Evolutionary conservation across 2,113 vertebrate genomes (phyloP).

Genomic region (Formicarius rufipectus): DNA sequence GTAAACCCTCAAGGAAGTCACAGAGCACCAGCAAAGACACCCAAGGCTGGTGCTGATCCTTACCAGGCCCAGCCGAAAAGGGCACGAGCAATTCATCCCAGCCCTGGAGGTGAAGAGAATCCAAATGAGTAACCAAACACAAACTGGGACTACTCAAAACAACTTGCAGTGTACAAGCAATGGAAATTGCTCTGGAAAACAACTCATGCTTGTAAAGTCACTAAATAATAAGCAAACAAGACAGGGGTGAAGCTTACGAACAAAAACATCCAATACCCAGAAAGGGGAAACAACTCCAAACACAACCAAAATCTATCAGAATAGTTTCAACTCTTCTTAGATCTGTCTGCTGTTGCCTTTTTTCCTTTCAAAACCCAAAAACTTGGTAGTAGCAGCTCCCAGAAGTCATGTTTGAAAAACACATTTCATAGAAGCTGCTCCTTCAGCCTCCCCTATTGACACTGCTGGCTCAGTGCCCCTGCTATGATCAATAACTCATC

Average conservation of each 20-base stretch:
- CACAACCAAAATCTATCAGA: not conserved
- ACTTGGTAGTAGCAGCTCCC: not conserved
- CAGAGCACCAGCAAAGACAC: not conserved
- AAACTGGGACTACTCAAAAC: not conserved
- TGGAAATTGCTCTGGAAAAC: not conserved
- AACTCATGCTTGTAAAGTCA: not conserved
- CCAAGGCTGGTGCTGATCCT: not conserved
- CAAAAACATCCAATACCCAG: not conserved
- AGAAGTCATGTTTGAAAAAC: rapidly evolving
- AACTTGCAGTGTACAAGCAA: not conserved
- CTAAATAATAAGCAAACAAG: not conserved
- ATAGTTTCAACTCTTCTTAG: not conserved
- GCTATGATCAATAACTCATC: not conserved
- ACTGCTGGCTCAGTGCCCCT: not conserved
- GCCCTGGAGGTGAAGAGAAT: not conserved
- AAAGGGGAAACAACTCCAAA: not conserved
- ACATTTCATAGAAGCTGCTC: not conserved
- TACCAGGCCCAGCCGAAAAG: not conserved
- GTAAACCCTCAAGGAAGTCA: not conserved
- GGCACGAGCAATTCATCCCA: not conserved
- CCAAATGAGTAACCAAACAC: not conserved
- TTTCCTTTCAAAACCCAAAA: not conserved
- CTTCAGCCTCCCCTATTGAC: not conserved
- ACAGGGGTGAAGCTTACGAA: not conserved
- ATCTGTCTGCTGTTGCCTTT: rapidly evolving